Evolutionary conservation across 2,113 vertebrate species (phyloP).

Genomic region (Oncorhynchus mykiss): DNA sequence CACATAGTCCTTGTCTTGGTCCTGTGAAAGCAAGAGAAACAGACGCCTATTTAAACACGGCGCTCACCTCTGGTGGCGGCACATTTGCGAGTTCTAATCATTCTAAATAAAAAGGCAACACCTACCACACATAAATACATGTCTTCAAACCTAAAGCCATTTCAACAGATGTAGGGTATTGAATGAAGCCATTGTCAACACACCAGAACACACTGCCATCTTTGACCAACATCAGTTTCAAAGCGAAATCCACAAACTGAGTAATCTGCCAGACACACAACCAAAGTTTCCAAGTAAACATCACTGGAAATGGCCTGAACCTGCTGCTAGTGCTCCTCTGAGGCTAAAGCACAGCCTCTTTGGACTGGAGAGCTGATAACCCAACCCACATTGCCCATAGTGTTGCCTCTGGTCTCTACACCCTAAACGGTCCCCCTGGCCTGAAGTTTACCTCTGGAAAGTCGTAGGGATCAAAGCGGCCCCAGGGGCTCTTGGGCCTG

Average conservation of each 20-base stretch:
- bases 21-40: constrained; percentile 63
- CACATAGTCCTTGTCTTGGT: constrained; percentile 89
- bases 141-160: not conserved
- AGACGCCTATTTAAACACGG: not conserved
- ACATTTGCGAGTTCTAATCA: not conserved
- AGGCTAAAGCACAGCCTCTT: too few relatives aligned
- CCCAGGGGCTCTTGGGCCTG: constrained; percentile 92
- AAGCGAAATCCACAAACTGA: not conserved
- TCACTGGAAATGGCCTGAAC: too few relatives aligned
- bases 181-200: too few relatives aligned
- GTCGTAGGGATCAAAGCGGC: constrained; percentile 87
- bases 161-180: too few relatives aligned
- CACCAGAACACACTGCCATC: too few relatives aligned
- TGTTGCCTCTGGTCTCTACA: not conserved
- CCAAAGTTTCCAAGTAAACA: too few relatives aligned
- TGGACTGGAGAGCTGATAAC: not conserved
- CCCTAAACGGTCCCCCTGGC: not conserved
- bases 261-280: too few relatives aligned
- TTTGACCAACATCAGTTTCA: not conserved
- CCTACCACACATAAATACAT: not conserved
- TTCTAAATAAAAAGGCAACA: not conserved
- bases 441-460: constrained; percentile 83
- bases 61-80: not conserved
- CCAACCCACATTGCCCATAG: not conserved
- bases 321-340: too few relatives aligned